phyloP scores from a whole-genome alignment of 1,140 invertebrate genomes.

The Zaprionus inermis region DNA sequence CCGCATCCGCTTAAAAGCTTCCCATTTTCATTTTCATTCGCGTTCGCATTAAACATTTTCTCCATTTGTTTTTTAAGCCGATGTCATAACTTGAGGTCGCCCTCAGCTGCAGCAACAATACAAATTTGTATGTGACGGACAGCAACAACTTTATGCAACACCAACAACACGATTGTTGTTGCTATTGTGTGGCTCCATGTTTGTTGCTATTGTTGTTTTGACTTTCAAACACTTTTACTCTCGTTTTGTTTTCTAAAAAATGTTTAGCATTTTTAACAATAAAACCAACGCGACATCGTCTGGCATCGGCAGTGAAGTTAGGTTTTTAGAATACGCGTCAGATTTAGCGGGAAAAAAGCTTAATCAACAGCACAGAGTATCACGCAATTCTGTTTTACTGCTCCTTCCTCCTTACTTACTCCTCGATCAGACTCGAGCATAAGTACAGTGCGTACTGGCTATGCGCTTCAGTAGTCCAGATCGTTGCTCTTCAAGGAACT shows the following conservation, averaged over 20 bases:
- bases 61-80: conserved; percentile 35
- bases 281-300: no score
- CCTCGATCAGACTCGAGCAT: no score
- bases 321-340: no score
- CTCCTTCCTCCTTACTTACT: no score
- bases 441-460: no score
- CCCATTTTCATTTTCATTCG: conserved; percentile 46
- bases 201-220: conserved; percentile 23
- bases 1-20: conserved; percentile 46
- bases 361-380: no score
- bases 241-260: conserved; percentile 55
- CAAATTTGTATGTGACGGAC: conserved; percentile 6
- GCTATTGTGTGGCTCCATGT: conserved; percentile 2
- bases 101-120: conserved; percentile 20
- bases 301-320: no score
- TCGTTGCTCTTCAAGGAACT: no score
- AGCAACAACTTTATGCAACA: conserved; percentile 25
- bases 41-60: conserved; percentile 21
- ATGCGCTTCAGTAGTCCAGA: no score
- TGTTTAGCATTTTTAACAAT: conserved; percentile 44
- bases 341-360: no score
- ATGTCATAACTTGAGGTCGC: conserved; percentile 57
- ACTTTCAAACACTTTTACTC: conserved; percentile 72
- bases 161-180: conserved; percentile 12
- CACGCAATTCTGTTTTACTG: no score